A percentile compares a stretch with the other conserved stretches of the same genome.
Evolutionary conservation across 1,140 invertebrate genomes (phyloP).

Genomic region (Agrypnia vestita): DNA sequence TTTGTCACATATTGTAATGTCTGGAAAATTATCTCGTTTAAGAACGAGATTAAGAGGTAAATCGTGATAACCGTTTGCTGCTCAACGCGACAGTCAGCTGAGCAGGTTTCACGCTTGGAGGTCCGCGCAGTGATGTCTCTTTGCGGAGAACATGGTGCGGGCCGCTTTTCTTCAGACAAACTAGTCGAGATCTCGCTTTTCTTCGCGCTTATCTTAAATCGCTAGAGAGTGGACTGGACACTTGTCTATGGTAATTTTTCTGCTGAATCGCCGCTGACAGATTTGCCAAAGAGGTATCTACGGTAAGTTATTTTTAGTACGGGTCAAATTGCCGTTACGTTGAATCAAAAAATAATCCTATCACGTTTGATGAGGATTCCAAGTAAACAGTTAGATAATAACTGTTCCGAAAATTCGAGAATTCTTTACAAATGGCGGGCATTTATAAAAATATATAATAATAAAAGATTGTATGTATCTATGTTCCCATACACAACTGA

Average conservation of each 20-base stretch:
- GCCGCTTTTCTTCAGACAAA: constrained; percentile 42
- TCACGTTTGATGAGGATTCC: too few relatives aligned
- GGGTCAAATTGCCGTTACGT: constrained; percentile 31
- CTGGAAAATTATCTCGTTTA: not conserved
- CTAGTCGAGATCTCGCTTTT: constrained; percentile 52
- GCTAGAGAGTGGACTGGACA: constrained; percentile 26
- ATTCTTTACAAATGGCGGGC: too few relatives aligned
- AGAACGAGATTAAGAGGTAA: not conserved
- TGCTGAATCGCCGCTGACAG: not conserved
- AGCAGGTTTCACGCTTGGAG: constrained; percentile 44
- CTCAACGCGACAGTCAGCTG: constrained; percentile 33
- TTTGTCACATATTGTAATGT: not conserved
- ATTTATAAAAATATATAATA: too few relatives aligned
- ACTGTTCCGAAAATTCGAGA: too few relatives aligned
- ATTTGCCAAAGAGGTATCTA: not conserved
- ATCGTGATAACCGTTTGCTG: constrained; percentile 2
- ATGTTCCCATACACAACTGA: too few relatives aligned
- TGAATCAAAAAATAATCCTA: too few relatives aligned
- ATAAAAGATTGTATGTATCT: too few relatives aligned
- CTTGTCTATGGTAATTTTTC: constrained; percentile 5
- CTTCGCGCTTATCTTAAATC: constrained; percentile 24
- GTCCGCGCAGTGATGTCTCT: constrained; percentile 46
- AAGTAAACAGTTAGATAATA: too few relatives aligned
- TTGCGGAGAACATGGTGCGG: not conserved
- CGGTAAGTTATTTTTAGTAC: constrained; percentile 2